These are phyloP conservation scores for Exaiptasia diaphana DNA, from an alignment of 64 coral and sea anemone species.

Conservation along the genomic window DNA sequence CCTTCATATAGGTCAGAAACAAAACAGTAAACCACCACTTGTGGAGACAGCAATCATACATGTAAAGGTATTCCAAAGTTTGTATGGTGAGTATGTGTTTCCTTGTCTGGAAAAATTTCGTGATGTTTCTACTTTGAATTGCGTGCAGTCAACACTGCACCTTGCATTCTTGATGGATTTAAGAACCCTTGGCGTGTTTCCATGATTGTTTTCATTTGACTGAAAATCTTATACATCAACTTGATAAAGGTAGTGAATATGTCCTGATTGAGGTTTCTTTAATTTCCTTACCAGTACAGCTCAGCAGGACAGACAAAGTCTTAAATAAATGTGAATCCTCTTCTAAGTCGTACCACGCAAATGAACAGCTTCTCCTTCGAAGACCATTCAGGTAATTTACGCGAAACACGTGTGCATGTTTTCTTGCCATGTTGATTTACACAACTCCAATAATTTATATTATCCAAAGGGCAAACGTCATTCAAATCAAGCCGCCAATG, in stretches of 20 bases:
- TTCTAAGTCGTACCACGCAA: slow-evolving; percentile 40
- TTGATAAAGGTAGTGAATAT: slow-evolving; percentile 59
- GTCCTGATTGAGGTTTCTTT: slow-evolving; percentile 22
- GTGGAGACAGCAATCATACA: slow-evolving; percentile 25
- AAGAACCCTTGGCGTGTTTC: slow-evolving; percentile 31
- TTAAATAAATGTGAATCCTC: slow-evolving; percentile 45
- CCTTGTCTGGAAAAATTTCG: slow-evolving; percentile 51
- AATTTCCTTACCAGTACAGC: slow-evolving; percentile 24
- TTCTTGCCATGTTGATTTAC: background rate
- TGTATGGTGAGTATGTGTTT: slow-evolving; percentile 30
- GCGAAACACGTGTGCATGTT: background rate
- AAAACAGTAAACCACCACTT: slow-evolving; percentile 26
- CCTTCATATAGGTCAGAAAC: slow-evolving; percentile 21
- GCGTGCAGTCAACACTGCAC: slow-evolving; percentile 51
- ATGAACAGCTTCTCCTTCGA: slow-evolving; percentile 41
- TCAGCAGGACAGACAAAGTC: slow-evolving; percentile 32
- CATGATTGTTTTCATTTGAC: slow-evolving; percentile 49
- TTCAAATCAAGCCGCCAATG: too few species aligned
- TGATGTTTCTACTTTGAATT: slow-evolving; percentile 54
- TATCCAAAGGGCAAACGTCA: background rate
- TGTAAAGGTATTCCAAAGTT: slow-evolving; percentile 5
- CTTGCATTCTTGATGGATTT: slow-evolving; percentile 43
- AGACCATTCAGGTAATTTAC: background rate
- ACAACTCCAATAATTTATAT: background rate
- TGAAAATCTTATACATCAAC: slow-evolving; percentile 51